Evolutionary conservation across 2,888 invertebrate genomes (phyloP).

Genomic region (Drosophila kambysellisi): DNA sequence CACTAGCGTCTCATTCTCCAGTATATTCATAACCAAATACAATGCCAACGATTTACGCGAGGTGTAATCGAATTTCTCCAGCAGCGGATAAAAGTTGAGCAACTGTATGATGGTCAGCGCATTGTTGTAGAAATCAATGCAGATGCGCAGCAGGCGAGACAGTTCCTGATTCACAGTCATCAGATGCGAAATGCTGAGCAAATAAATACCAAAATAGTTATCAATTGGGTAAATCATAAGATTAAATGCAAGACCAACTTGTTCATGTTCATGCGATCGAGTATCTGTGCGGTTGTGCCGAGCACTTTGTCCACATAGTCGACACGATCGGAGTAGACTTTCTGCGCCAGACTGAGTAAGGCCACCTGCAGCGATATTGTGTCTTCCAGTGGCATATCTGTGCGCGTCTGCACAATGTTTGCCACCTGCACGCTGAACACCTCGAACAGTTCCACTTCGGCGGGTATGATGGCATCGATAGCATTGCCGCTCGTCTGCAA

Average conservation of each 20-base stretch:
- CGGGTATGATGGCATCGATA: slow-evolving; percentile 88
- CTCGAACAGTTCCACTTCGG: slow-evolving; percentile 97
- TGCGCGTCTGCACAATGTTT: slow-evolving; percentile 96
- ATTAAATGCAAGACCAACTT: slow-evolving; percentile 86
- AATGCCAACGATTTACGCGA: slow-evolving; percentile 94
- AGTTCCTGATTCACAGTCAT: slow-evolving; percentile 95
- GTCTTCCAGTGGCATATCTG: slow-evolving; percentile 98
- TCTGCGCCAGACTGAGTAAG: slow-evolving; percentile 96
- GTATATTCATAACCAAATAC: slow-evolving; percentile 94
- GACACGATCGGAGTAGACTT: slow-evolving; percentile 97
- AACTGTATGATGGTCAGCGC: slow-evolving; percentile 94
- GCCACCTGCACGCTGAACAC: slow-evolving; percentile 99
- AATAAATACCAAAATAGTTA: not conserved
- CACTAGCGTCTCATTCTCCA: slow-evolving; percentile 95
- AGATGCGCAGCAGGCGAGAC: slow-evolving; percentile 96
- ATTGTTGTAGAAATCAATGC: slow-evolving; percentile 97
- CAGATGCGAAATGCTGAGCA: slow-evolving; percentile 82
- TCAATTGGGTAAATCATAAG: not conserved
- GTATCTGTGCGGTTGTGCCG: slow-evolving; percentile 95
- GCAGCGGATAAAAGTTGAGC: slow-evolving; percentile 93
- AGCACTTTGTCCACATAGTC: slow-evolving; percentile 98
- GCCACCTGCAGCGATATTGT: slow-evolving; percentile 98
- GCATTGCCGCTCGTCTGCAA: slow-evolving; percentile 85
- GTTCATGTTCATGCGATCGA: slow-evolving; percentile 94
- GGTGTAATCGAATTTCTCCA: slow-evolving; percentile 94